These are phyloP conservation scores for Telmatherina bonti DNA, from an alignment of 2,797 vertebrate species.

Conservation along the genomic window DNA sequence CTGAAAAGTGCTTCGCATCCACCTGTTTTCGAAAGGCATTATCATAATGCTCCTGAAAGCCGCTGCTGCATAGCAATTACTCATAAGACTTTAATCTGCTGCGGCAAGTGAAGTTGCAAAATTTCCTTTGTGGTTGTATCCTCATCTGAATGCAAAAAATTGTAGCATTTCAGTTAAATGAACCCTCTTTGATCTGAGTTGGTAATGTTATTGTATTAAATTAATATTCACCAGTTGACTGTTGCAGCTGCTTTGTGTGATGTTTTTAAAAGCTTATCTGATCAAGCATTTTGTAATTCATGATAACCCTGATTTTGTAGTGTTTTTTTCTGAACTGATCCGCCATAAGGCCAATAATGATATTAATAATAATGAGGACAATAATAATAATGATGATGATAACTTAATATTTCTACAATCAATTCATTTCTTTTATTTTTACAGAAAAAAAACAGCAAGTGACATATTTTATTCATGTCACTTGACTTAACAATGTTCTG, in stretches of 20 bases:
- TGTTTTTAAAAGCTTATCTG: background rate
- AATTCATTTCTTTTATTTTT: background rate
- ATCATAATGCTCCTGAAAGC: conserved; percentile 59
- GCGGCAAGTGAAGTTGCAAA: conserved; percentile 37
- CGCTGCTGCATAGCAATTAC: conserved; percentile 54
- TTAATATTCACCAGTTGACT: background rate
- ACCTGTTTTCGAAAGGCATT: conserved; percentile 67
- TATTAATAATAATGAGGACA: too few species aligned
- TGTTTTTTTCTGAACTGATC: background rate
- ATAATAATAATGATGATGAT: too few species aligned
- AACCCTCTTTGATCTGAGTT: background rate
- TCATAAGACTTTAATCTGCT: conserved; percentile 59
- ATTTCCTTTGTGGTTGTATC: conserved; percentile 26
- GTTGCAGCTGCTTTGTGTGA: background rate
- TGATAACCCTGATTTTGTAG: conserved; percentile 21
- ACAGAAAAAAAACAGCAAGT: too few species aligned
- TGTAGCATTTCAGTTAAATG: background rate
- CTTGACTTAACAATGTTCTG: background rate
- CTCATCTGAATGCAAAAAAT: conserved; percentile 23
- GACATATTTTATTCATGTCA: too few species aligned
- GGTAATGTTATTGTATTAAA: background rate
- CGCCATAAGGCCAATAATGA: background rate
- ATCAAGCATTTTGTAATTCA: conserved; percentile 14
- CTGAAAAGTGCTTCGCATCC: conserved; percentile 65
- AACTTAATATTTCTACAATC: background rate